Evolutionary conservation across 2,888 invertebrate species (phyloP), one percentile per base, ranked within the genome.

Genomic region (Mesoligia furuncula): DNA sequence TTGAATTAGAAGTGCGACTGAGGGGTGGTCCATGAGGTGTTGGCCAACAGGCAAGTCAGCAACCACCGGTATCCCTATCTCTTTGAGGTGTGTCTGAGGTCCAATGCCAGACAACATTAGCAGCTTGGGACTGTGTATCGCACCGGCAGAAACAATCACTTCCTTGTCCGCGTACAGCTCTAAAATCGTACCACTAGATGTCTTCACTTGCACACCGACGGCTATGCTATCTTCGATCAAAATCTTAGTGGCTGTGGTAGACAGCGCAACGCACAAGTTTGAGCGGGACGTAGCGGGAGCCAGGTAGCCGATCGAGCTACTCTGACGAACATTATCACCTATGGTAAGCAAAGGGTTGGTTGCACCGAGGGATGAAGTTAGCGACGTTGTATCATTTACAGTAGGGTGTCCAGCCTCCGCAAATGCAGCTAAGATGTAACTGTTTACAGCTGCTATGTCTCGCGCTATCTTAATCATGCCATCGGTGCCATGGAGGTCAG

Each of bases 81-180:
- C 77, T 5, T 84, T 73, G 5, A 94, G 85, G 6, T 90, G 87
- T 17, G 85, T 72, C 9, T 78, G 77, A 5, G 92, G 91, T 6
- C 94, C 94, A 15, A 94, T 86, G 0, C 94, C 94, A 5, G 94
- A 93, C 6, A 91, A 77, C 92, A 92, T 90, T 4, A 94, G 80
- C 0, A 94, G 61, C 70, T 92, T 87, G 0, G 94, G 91, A 9
- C 90, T 87, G 42, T 87, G 90, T 13, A 94, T 77, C 0, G 92
- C 90, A 20, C 94, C 94, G 1, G 92, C 91, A 7, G 90, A 84
- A 15, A 93, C n/a, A 31, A 93, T 87, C 0, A 94, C 90, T 74
- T 93, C 92, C 15, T 84, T 90, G 0, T 83, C 85, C 1, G 92
- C 90, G 51, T 82, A 83, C 0, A 91, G 48, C 0, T 77, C 81